A percentile compares a stretch with the other conserved stretches of the same genome.
Conservation (phyloP, 2,113 vertebrate genomes). For the Actenoides hombroni region DNA sequence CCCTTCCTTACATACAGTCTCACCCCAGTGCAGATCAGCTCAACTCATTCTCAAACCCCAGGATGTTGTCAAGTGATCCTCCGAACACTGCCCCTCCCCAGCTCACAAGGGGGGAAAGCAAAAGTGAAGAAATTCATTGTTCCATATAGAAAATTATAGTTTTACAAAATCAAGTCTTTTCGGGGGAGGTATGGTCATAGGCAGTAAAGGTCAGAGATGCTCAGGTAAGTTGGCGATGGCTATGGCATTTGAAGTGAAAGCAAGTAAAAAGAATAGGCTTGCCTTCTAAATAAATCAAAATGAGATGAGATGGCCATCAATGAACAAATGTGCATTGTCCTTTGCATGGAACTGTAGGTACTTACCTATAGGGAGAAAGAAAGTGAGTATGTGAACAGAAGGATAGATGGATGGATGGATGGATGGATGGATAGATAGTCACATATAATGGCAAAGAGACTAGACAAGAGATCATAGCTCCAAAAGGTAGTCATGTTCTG, state of each 20-base stretch:
- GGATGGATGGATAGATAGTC: background rate
- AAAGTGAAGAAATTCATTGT: background rate
- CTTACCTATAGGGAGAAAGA: background rate
- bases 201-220: background rate
- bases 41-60: background rate
- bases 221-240: background rate
- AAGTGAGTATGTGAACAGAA: background rate
- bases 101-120: background rate
- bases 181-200: background rate
- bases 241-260: background rate
- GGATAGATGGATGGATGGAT: background rate
- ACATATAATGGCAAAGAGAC: background rate
- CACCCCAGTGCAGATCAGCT: background rate
- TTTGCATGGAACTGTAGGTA: background rate
- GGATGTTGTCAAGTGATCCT: background rate
- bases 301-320: accelerated
- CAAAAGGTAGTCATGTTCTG: background rate
- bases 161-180: background rate
- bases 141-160: background rate
- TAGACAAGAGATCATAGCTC: background rate
- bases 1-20: background rate
- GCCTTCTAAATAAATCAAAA: background rate
- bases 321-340: background rate
- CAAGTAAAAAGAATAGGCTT: background rate
- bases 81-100: background rate